phyloP scores from a whole-genome alignment of 2,888 invertebrate genomes.

The Portevinia maculata region DNA sequence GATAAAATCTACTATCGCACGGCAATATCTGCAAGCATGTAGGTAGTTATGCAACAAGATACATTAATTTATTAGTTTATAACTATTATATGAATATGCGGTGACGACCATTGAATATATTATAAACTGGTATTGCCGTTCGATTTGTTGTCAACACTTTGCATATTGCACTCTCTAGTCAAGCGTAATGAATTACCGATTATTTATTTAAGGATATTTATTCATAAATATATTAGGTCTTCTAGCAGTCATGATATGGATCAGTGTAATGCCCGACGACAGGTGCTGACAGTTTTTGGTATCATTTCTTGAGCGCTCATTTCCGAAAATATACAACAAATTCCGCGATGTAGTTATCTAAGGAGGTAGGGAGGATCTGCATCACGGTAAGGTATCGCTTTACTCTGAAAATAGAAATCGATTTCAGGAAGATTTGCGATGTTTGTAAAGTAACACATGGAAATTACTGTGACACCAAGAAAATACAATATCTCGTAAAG shows the following conservation, averaged over 20 bases:
- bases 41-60: conserved; percentile 37
- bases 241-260: conserved; percentile 30
- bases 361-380: too few relatives aligned
- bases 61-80: conserved; percentile 57
- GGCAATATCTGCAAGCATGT: conserved; percentile 42
- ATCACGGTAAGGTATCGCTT: too few relatives aligned
- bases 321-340: too few relatives aligned
- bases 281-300: conserved; percentile 35
- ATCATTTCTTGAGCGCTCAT: too few relatives aligned
- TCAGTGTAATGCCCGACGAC: conserved; percentile 16
- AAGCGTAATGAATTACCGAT: conserved; percentile 49
- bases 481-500: too few relatives aligned
- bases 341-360: too few relatives aligned
- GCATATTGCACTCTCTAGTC: conserved; percentile 42
- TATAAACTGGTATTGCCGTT: conserved; percentile 53
- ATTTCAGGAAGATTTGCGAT: too few relatives aligned
- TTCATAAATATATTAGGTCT: conserved; percentile 34
- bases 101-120: conserved; percentile 48
- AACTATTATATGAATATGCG: conserved; percentile 30
- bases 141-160: conserved; percentile 63
- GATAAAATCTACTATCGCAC: conserved; percentile 48
- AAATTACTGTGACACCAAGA: too few relatives aligned
- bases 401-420: too few relatives aligned
- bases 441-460: too few relatives aligned
- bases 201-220: conserved; percentile 29